Evolutionary conservation across 35 echinoderm and acorn worm species (phyloP).

Genomic region (Apostichopus parvimensis): DNA sequence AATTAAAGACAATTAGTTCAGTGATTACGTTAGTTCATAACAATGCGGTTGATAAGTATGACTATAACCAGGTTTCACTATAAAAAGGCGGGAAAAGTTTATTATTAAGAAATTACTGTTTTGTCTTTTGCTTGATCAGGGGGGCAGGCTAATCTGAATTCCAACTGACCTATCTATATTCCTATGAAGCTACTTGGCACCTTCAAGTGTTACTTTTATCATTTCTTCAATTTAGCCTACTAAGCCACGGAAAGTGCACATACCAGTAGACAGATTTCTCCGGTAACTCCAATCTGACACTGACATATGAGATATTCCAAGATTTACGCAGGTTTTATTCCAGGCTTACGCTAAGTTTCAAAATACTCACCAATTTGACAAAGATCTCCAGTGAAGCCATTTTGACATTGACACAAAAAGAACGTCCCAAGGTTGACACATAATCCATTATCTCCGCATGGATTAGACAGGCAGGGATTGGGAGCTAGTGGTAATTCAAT

Average conservation of each 20-base stretch:
- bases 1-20: too few species aligned
- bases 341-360: too few species aligned
- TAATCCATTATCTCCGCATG: conserved; percentile 16
- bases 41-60: neutral
- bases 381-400: conserved; percentile 20
- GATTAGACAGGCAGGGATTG: neutral
- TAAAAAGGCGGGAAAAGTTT: too few species aligned
- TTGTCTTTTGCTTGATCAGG: neutral
- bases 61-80: too few species aligned
- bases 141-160: neutral
- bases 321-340: too few species aligned
- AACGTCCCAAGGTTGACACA: neutral
- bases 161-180: neutral
- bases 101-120: too few species aligned
- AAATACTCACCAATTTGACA: neutral
- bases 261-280: neutral
- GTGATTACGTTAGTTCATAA: too few species aligned
- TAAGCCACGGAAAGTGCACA: too few species aligned
- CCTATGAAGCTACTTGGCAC: too few species aligned
- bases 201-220: neutral
- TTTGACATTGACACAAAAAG: neutral
- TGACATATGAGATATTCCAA: neutral
- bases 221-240: neutral
- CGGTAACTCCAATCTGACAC: neutral
- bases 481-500: neutral